Evolutionary conservation across 2,113 vertebrate genomes (phyloP).

Genomic region (Lynx canadensis): DNA sequence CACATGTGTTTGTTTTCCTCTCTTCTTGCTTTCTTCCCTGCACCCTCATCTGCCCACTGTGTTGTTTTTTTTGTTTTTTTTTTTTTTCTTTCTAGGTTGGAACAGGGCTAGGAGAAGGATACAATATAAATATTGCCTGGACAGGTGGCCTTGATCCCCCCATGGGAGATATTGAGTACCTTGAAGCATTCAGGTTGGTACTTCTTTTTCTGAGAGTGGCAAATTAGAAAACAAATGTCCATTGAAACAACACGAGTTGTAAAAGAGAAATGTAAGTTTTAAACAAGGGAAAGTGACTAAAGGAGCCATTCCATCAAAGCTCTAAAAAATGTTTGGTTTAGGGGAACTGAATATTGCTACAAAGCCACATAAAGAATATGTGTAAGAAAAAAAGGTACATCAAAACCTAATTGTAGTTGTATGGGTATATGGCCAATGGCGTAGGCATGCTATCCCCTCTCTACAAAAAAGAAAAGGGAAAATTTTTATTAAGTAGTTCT

Average conservation of each 20-base stretch:
- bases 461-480: not conserved
- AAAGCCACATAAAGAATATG: not conserved
- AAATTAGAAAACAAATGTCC: conserved; percentile 59
- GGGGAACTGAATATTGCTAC: not conserved
- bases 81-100: conserved; percentile 84
- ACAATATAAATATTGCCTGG: conserved; percentile 90
- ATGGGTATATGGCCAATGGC: not conserved
- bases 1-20: conserved; percentile 80
- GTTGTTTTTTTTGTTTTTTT: conserved; percentile 52
- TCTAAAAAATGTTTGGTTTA: not conserved
- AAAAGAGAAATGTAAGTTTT: conserved; percentile 48
- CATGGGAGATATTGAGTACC: conserved; percentile 89
- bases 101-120: conserved; percentile 86
- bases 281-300: not conserved
- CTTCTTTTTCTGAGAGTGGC: conserved; percentile 64
- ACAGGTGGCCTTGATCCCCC: conserved; percentile 91
- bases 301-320: not conserved
- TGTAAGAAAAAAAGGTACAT: not conserved
- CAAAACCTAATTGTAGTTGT: not conserved
- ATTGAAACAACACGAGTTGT: conserved; percentile 17
- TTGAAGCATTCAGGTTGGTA: conserved; percentile 89
- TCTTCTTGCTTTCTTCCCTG: conserved; percentile 74
- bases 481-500: conserved; percentile 29
- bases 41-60: conserved; percentile 57
- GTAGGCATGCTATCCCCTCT: not conserved